Evolutionary conservation across 1,140 invertebrate genomes (phyloP).

Genomic region (Pissodes strobi): DNA sequence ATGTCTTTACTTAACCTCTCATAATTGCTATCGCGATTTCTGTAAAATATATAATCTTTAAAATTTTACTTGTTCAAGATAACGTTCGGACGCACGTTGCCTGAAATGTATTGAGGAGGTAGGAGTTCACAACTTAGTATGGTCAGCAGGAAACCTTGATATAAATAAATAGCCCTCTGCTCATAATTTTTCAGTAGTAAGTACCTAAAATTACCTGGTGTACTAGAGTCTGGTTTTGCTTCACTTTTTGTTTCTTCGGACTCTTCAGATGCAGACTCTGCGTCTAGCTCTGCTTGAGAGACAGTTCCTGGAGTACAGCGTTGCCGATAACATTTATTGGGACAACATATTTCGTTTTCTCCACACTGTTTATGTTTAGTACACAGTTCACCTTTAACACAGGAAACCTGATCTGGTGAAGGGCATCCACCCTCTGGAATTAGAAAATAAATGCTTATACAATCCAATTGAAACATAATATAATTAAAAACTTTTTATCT

Average conservation of each 20-base stretch:
- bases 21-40: too few relatives aligned
- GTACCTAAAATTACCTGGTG: slow-evolving; percentile 29
- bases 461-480: background rate
- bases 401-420: slow-evolving; percentile 14
- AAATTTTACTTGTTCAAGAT: too few relatives aligned
- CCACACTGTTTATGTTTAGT: slow-evolving; percentile 27
- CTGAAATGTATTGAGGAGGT: too few relatives aligned
- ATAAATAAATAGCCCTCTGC: too few relatives aligned
- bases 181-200: too few relatives aligned
- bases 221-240: slow-evolving; percentile 9
- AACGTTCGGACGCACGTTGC: too few relatives aligned
- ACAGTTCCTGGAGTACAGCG: slow-evolving; percentile 24
- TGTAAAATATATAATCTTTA: too few relatives aligned
- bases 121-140: too few relatives aligned
- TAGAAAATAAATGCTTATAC: too few relatives aligned
- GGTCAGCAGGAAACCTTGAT: too few relatives aligned
- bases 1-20: too few relatives aligned
- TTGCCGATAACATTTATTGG: slow-evolving; percentile 31
- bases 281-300: slow-evolving; percentile 19
- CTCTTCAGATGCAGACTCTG: slow-evolving; percentile 30
- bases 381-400: slow-evolving; percentile 28
- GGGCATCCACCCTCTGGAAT: slow-evolving; percentile 25
- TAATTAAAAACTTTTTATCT: background rate
- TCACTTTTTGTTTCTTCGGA: slow-evolving; percentile 22
- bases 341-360: slow-evolving; percentile 29